phyloP scores from a whole-genome alignment of 2,113 vertebrate genomes.

The Anguilla rostrata region DNA sequence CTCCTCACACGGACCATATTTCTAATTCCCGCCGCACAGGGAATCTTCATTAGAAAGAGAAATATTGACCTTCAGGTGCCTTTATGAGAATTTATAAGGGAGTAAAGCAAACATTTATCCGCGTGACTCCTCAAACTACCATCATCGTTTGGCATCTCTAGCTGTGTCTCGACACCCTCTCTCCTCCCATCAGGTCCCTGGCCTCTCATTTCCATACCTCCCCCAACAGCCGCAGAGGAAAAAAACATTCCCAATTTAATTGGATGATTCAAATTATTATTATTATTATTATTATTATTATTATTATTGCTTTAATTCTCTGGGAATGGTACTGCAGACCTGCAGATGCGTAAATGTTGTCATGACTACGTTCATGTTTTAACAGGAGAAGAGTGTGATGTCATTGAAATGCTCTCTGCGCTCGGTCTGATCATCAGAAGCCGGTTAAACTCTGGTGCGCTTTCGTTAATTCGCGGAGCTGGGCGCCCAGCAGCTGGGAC shows the following conservation, averaged over 20 bases:
- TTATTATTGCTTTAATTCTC: background rate
- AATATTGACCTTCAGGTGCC: slow-evolving; percentile 75
- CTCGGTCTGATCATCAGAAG: background rate
- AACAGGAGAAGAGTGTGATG: background rate
- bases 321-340: background rate
- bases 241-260: background rate
- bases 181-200: slow-evolving; percentile 15
- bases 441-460: background rate
- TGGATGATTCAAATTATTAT: background rate
- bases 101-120: slow-evolving; percentile 74
- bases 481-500: background rate
- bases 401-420: background rate
- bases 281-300: background rate
- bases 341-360: background rate
- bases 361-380: background rate
- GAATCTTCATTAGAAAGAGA: slow-evolving; percentile 76
- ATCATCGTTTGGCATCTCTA: slow-evolving; percentile 57
- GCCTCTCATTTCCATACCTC: background rate
- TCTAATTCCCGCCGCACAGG: slow-evolving; percentile 61
- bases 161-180: slow-evolving; percentile 32
- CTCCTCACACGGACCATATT: slow-evolving; percentile 69
- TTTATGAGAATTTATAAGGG: slow-evolving; percentile 74
- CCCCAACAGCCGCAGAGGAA: background rate
- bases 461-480: background rate
- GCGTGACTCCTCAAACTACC: slow-evolving; percentile 60